Evolutionary conservation across 2,888 invertebrate genomes (phyloP).

Genomic region (Eubasilissa splendida): DNA sequence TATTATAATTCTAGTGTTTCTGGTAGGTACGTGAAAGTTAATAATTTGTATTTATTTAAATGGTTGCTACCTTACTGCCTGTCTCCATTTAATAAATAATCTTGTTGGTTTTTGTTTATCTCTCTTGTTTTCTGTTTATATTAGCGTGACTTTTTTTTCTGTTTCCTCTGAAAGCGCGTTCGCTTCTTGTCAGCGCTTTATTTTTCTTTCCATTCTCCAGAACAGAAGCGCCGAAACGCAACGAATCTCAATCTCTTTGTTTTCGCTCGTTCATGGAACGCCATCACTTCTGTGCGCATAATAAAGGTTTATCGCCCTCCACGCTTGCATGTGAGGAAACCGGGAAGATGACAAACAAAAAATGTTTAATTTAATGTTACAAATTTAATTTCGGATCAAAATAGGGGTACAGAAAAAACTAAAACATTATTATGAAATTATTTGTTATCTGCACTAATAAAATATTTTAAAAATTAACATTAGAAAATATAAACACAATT

Average conservation of each 20-base stretch:
- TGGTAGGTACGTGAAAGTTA: too few species aligned
- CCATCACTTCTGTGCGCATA: constrained; percentile 31
- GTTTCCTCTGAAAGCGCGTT: background rate
- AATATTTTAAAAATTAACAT: too few species aligned
- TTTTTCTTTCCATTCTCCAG: constrained; percentile 1
- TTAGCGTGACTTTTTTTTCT: background rate
- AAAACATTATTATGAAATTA: too few species aligned
- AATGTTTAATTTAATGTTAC: too few species aligned
- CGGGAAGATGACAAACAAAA: too few species aligned
- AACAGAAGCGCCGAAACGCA: constrained; percentile 27
- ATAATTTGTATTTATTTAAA: too few species aligned
- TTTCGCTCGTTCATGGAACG: constrained; percentile 7
- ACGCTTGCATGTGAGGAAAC: constrained; percentile 1
- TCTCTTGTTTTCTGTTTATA: background rate
- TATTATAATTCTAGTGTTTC: too few species aligned
- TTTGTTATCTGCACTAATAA: too few species aligned
- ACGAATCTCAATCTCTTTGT: constrained; percentile 38
- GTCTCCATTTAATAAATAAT: background rate
- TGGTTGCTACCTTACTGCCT: background rate
- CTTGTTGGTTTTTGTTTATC: background rate
- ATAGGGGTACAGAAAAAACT: too few species aligned
- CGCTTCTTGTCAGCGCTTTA: constrained; percentile 25
- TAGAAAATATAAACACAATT: too few species aligned
- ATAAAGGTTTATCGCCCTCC: constrained; percentile 20
- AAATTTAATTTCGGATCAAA: too few species aligned